phyloP scores from a whole-genome alignment of 2,888 invertebrate species.

The Crepidodera aurea region DNA sequence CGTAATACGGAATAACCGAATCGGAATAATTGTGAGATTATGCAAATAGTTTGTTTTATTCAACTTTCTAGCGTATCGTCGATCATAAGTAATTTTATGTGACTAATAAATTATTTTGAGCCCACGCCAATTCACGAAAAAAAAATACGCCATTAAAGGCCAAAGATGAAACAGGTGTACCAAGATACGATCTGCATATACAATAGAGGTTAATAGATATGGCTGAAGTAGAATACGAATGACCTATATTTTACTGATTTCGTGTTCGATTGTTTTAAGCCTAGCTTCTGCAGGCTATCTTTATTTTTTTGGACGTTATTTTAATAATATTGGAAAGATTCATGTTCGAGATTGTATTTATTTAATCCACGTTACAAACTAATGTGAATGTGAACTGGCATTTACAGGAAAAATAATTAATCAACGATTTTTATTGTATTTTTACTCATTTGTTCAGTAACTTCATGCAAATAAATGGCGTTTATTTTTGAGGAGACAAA shows the following conservation, averaged over 20 bases:
- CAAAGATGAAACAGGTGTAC: slow-evolving; percentile 35
- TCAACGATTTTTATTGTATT: no score
- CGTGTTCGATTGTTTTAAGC: slow-evolving; percentile 17
- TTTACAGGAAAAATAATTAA: no score
- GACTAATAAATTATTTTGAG: slow-evolving; percentile 32
- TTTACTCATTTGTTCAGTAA: no score
- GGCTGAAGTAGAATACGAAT: slow-evolving; percentile 26
- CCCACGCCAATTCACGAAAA: slow-evolving; percentile 31
- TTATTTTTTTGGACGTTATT: slow-evolving; percentile 10
- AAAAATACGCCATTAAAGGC: slow-evolving; percentile 26
- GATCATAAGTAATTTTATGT: slow-evolving; percentile 31
- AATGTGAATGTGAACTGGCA: no score
- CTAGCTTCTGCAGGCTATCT: slow-evolving; percentile 18
- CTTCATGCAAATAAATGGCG: no score
- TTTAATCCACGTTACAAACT: no score
- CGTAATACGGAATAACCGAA: neutral
- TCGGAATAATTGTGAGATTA: slow-evolving; percentile 14
- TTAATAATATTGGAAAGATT: slow-evolving; percentile 19
- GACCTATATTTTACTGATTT: slow-evolving; percentile 29
- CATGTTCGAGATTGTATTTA: slow-evolving; percentile 5
- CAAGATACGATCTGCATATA: slow-evolving; percentile 29
- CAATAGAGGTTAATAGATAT: slow-evolving; percentile 31
- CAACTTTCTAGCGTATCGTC: slow-evolving; percentile 23
- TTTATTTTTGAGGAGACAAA: no score
- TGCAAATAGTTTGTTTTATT: slow-evolving; percentile 12